Conservation (phyloP, 2,797 vertebrate genomes). For the Neolamprologus multifasciatus region DNA sequence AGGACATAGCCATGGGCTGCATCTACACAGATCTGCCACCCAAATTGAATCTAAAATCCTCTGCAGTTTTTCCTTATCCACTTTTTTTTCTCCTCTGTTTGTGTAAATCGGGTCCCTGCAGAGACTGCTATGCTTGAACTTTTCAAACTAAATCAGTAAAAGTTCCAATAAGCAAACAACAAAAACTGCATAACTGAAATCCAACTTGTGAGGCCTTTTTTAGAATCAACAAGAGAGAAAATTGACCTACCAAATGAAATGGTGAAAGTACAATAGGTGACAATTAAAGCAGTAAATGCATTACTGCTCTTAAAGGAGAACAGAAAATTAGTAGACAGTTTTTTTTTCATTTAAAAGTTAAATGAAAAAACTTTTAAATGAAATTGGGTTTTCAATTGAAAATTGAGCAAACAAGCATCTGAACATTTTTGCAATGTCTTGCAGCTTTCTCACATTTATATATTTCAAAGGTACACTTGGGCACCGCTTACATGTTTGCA, state of each 20-base stretch:
- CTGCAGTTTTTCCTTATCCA: slow-evolving; percentile 19
- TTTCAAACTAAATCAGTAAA: slow-evolving; percentile 16
- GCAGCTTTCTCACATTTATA: not conserved
- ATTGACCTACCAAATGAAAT: not conserved
- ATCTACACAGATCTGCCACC: slow-evolving; percentile 54
- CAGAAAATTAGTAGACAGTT: not conserved
- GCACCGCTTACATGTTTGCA: not conserved
- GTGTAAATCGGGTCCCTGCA: slow-evolving; percentile 6
- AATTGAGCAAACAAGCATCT: not conserved
- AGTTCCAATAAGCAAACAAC: not conserved
- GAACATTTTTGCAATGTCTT: not conserved
- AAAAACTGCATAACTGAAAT: not conserved
- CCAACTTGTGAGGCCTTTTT: not conserved
- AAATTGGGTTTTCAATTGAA: not conserved
- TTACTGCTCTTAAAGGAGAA: not conserved
- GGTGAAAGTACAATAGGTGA: not conserved
- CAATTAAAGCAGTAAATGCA: not conserved
- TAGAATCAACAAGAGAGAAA: not conserved
- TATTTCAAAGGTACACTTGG: not conserved
- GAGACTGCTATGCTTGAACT: slow-evolving; percentile 14
- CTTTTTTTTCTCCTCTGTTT: not conserved
- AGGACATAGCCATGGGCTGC: slow-evolving; percentile 54
- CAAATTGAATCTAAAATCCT: slow-evolving; percentile 46
- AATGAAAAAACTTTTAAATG: no score
- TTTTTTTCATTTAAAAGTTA: not conserved